Base-by-base conservation (phyloP, 2,113 vertebrate genomes). In the Varanus salvator region DNA sequence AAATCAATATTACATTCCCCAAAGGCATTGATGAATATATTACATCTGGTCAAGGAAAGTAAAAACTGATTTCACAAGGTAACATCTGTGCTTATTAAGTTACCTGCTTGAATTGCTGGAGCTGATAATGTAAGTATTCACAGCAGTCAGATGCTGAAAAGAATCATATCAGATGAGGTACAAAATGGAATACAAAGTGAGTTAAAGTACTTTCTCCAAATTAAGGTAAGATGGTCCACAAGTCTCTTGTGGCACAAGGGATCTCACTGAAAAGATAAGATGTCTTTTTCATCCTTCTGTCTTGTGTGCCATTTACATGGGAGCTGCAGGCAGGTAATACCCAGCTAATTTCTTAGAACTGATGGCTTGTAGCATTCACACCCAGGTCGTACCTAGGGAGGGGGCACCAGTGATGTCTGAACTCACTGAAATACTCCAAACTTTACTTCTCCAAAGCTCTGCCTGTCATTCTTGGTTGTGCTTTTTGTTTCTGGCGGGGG, bases 1-100 rank as follows among this genome's bases (percentile, higher is more conserved):
- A 90, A 92, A 91, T 93, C 90, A 90, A 85, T 91, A 88, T 85
- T 85, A 15, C 69, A 85, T 90, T 90, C 68, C 75, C 82, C 85
- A 90, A 86, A 88, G 84, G 23, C 75, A 93, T n/a, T 50, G 84
- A 85, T 86, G 86, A 91, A 92, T 86, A 81, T 3, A 60, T 88
- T 93, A 92, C n/a, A 76, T 86, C 5, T 80, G 7, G 17, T 72
- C 15, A 64, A 90, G 2, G 2, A 8, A 80, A n/a, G 29, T 60
- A 21, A 80, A 80, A 31, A 44, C 17, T 23, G 1, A 66, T 75
- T 74, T 87, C 88, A 85, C 80, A 77, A 84, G 25, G 69, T 1
- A 84, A 80, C 31, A 86, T 88, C 66, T 81, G 86, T 86, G 68
- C 50, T 68, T 91, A 90, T 90, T 91, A 83, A 69, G 91, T 93